Evolutionary conservation across 2,113 vertebrate species (phyloP).

Genomic region (Polyodon spathula): DNA sequence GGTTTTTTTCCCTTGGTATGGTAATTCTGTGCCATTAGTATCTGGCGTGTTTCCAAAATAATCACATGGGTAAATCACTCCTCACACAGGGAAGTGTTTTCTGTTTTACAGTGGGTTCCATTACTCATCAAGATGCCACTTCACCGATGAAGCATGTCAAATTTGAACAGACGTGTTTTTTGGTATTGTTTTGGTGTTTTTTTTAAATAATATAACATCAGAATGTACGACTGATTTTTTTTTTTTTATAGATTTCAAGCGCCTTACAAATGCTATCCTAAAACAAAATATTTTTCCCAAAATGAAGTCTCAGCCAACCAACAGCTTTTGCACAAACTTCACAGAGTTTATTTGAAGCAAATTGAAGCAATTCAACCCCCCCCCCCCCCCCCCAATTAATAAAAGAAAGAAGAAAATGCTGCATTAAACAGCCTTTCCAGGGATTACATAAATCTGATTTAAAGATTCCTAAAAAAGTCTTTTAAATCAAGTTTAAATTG

Average conservation of each 20-base stretch:
- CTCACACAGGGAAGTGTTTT: constrained; percentile 29
- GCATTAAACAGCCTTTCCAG: background rate
- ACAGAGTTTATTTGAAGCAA: background rate
- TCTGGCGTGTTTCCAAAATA: constrained; percentile 28
- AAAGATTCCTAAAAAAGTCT: background rate
- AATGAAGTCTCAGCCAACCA: background rate
- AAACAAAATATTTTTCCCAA: background rate
- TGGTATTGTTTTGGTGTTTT: too few relatives aligned
- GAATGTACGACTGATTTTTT: too few relatives aligned
- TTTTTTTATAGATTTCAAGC: too few relatives aligned
- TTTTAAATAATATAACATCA: background rate
- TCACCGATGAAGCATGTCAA: constrained; percentile 27
- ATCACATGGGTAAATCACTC: constrained; percentile 36
- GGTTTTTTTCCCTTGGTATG: constrained; percentile 18
- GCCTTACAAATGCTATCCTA: background rate
- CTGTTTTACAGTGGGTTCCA: constrained; percentile 25
- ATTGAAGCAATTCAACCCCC: background rate
- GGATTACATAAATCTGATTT: background rate
- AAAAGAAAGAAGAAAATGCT: background rate
- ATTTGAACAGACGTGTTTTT: too few relatives aligned
- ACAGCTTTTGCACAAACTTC: background rate
- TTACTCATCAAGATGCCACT: constrained; percentile 26
- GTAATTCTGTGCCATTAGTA: constrained; percentile 25
- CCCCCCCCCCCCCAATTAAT: background rate
- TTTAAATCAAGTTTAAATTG: background rate